A percentile compares a stretch with the other conserved stretches of the same genome.
Evolutionary conservation across 2,888 invertebrate species (phyloP).

Genomic region (Creontiades dilutus): DNA sequence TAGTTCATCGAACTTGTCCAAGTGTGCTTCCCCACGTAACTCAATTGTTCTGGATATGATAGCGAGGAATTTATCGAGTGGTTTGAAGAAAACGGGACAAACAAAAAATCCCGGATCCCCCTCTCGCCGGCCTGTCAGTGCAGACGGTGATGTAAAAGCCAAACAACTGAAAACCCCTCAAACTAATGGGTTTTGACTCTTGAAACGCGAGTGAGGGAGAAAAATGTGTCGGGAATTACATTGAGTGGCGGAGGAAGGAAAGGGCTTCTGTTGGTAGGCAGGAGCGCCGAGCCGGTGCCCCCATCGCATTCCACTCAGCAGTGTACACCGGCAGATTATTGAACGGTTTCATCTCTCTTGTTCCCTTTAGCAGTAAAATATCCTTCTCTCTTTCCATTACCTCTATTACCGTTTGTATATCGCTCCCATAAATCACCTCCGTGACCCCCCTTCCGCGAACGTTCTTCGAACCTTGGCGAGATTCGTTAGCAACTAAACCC

Average conservation of each 20-base stretch:
- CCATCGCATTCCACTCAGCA: neutral
- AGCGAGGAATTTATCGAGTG: neutral
- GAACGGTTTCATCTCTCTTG: neutral
- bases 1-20: too few species aligned
- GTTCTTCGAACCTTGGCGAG: too few species aligned
- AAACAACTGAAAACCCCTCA: neutral
- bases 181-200: constrained; percentile 20
- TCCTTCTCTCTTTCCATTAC: constrained; percentile 19
- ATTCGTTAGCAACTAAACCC: too few species aligned
- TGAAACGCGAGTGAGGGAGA: constrained; percentile 4
- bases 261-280: neutral
- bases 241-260: neutral
- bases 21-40: too few species aligned
- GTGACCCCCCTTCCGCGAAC: too few species aligned
- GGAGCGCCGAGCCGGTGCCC: neutral
- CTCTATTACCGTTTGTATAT: constrained; percentile 18
- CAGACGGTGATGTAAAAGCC: neutral
- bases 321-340: neutral
- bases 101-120: neutral
- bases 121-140: neutral
- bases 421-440: neutral
- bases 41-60: neutral
- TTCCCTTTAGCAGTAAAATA: neutral
- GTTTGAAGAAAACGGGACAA: neutral
- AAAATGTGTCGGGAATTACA: constrained; percentile 2